Conservation (phyloP, 2,797 vertebrate species). For the Emydoidea blandingii region DNA sequence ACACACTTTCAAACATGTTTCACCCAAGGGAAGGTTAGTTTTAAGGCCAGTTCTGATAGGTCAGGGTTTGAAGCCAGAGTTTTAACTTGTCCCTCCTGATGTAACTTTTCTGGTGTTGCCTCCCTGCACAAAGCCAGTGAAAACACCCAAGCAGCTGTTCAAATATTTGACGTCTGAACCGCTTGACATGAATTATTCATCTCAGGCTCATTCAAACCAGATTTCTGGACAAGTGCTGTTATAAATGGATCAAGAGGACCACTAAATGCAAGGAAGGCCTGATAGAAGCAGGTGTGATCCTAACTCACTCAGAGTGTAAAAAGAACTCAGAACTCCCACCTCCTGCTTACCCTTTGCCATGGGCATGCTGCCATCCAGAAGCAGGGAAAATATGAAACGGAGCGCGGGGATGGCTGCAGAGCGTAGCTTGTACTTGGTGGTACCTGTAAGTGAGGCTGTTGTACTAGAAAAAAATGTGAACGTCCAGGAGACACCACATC, state of each 20-base stretch:
- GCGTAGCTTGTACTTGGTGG: background rate
- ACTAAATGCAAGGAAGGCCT: slow-evolving; percentile 61
- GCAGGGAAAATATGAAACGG: slow-evolving; percentile 2
- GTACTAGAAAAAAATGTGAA: background rate
- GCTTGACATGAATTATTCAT: slow-evolving; percentile 84
- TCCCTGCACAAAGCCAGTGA: slow-evolving; percentile 80
- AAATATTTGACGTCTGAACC: slow-evolving; percentile 88
- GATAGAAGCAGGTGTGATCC: background rate
- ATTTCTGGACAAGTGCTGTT: slow-evolving; percentile 84
- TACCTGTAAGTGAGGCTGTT: background rate
- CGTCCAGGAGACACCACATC: background rate
- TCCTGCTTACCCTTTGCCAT: background rate
- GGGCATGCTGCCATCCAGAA: background rate
- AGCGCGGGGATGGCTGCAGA: accelerated
- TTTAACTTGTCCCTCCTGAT: slow-evolving; percentile 63
- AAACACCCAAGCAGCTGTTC: slow-evolving; percentile 84
- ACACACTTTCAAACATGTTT: background rate
- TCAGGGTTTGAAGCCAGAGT: slow-evolving; percentile 41
- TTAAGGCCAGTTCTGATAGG: slow-evolving; percentile 1
- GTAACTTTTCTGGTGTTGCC: slow-evolving; percentile 78
- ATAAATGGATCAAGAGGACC: slow-evolving; percentile 81
- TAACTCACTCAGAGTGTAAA: slow-evolving; percentile 65
- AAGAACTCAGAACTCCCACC: slow-evolving; percentile 54
- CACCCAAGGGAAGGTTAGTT: background rate
- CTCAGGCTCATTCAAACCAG: slow-evolving; percentile 80